A percentile compares a stretch with the other conserved stretches of the same genome.
phyloP scores from a whole-genome alignment of 2,888 invertebrate species.

The Himalopsyche kuldschensis region DNA sequence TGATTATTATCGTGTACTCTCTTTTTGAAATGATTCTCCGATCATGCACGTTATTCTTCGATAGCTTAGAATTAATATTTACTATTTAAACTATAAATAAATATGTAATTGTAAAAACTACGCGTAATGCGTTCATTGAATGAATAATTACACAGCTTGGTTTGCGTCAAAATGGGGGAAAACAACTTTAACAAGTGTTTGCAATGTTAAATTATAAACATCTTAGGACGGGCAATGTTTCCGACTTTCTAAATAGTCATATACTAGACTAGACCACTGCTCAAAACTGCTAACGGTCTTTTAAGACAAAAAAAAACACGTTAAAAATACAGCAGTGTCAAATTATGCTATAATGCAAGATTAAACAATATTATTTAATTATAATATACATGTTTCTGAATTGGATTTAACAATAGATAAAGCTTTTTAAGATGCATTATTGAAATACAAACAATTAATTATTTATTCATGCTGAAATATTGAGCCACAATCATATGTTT shows the following conservation, averaged over 20 bases:
- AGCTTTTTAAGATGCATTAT: too few relatives aligned
- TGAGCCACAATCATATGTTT: too few relatives aligned
- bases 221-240: background rate
- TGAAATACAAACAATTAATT: too few relatives aligned
- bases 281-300: background rate
- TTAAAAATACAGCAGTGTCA: too few relatives aligned
- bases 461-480: too few relatives aligned
- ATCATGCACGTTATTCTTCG: background rate
- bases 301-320: too few relatives aligned
- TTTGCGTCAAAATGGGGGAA: background rate
- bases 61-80: background rate
- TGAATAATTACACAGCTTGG: background rate
- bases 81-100: background rate
- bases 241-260: background rate
- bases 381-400: too few relatives aligned
- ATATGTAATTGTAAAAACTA: background rate
- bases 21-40: background rate
- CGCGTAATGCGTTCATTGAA: background rate
- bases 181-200: too few relatives aligned
- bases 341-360: too few relatives aligned
- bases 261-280: background rate
- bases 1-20: background rate
- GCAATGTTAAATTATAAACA: too few relatives aligned
- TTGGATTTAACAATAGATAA: too few relatives aligned
- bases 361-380: too few relatives aligned